A percentile compares a stretch with the other conserved stretches of the same genome.
Conservation (phyloP, 2,113 vertebrate genomes). For the Pleuronectes platessa region DNA sequence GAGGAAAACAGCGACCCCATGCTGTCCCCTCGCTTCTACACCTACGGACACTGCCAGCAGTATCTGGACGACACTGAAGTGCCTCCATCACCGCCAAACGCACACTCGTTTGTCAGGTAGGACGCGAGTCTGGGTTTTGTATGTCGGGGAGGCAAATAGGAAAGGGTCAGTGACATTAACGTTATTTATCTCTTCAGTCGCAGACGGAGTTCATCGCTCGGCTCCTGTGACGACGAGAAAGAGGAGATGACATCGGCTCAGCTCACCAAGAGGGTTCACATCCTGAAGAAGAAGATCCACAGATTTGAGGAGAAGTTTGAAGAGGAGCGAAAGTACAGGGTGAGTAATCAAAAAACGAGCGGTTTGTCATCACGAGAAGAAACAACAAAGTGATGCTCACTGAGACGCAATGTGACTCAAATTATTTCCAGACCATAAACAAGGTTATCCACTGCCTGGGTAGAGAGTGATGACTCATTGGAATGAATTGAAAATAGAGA, state of each 20-base stretch:
- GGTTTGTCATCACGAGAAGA: too few relatives aligned
- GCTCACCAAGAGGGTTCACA: slow-evolving; percentile 93
- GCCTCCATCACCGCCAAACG: slow-evolving; percentile 96
- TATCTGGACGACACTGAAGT: slow-evolving; percentile 97
- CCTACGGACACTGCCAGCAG: slow-evolving; percentile 91
- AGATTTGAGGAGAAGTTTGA: slow-evolving; percentile 95
- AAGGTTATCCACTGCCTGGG: background rate
- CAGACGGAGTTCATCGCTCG: slow-evolving; percentile 92
- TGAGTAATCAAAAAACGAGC: slow-evolving; percentile 52
- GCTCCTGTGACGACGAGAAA: slow-evolving; percentile 90
- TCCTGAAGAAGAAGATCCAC: slow-evolving; percentile 95
- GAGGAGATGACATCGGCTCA: slow-evolving; percentile 92
- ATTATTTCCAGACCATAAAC: background rate
- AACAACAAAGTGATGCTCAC: background rate
- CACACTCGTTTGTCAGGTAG: slow-evolving; percentile 96
- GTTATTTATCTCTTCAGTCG: slow-evolving; percentile 74
- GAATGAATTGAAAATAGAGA: background rate
- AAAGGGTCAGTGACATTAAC: background rate
- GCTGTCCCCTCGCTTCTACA: slow-evolving; percentile 96
- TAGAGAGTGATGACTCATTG: background rate
- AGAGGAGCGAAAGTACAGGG: slow-evolving; percentile 95
- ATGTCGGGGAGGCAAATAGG: background rate
- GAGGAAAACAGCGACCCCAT: slow-evolving; percentile 94
- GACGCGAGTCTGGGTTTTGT: background rate
- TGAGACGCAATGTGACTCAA: background rate